A percentile compares a stretch with the other conserved stretches of the same genome.
These are phyloP conservation scores for Physella acuta DNA, from an alignment of 1,140 invertebrate species.

Conservation along the genomic window DNA sequence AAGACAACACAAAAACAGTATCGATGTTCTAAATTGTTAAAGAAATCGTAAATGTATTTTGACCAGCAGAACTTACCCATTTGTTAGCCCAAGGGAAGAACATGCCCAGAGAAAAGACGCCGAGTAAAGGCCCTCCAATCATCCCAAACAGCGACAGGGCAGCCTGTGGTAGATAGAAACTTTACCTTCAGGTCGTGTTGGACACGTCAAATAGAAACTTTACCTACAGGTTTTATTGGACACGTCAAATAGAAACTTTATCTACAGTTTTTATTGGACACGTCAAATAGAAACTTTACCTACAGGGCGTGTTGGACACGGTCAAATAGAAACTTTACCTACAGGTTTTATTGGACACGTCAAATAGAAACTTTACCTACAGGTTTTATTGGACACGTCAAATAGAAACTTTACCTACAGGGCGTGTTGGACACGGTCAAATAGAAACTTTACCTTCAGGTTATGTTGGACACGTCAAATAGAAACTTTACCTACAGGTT, in stretches of 20 bases:
- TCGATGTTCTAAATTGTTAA: background rate
- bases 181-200: background rate
- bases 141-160: slow-evolving; percentile 60
- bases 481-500: no score
- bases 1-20: background rate
- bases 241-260: background rate
- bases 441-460: background rate
- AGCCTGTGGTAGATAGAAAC: slow-evolving; percentile 65
- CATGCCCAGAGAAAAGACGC: slow-evolving; percentile 60
- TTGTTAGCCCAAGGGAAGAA: slow-evolving; percentile 60
- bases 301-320: background rate
- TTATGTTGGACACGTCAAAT: background rate
- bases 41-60: background rate
- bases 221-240: background rate
- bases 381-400: background rate
- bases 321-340: background rate
- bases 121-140: slow-evolving; percentile 58
- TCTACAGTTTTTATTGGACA: background rate
- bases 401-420: background rate
- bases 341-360: no score
- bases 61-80: slow-evolving; percentile 45
- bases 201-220: background rate
- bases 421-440: background rate
- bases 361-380: background rate
- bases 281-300: background rate